phyloP scores from a whole-genome alignment of 2,888 invertebrate species.

The Chymomyza caudatula region DNA sequence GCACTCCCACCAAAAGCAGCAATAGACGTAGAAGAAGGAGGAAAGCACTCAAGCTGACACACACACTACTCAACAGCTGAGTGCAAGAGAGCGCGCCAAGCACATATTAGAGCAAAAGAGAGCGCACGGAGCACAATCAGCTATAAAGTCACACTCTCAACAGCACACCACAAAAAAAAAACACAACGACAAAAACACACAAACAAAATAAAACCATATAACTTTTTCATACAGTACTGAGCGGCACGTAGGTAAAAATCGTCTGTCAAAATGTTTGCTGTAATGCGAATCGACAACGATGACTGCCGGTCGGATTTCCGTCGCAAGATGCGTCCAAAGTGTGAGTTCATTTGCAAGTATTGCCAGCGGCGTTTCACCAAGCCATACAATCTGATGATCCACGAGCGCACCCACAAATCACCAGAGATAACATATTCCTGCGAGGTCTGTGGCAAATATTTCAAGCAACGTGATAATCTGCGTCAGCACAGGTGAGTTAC shows the following conservation, averaged over 20 bases:
- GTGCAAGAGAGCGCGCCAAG: not conserved
- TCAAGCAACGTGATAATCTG: slow-evolving; percentile 97
- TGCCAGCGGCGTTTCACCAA: slow-evolving; percentile 98
- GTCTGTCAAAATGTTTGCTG: slow-evolving; percentile 87
- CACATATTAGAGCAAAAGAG: not conserved
- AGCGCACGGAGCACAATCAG: not conserved
- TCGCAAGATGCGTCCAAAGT: slow-evolving; percentile 94
- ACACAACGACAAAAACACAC: not conserved
- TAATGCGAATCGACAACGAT: slow-evolving; percentile 93
- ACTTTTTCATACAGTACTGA: not conserved
- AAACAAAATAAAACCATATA: not conserved
- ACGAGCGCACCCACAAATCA: slow-evolving; percentile 98
- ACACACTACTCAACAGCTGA: not conserved
- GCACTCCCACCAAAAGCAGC: slow-evolving; percentile 29
- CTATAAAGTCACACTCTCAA: not conserved
- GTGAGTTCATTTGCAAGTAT: slow-evolving; percentile 99
- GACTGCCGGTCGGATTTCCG: slow-evolving; percentile 91
- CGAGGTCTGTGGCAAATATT: slow-evolving; percentile 98
- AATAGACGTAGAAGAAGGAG: no score
- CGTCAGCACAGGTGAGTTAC: slow-evolving; percentile 93
- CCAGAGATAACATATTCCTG: slow-evolving; percentile 97
- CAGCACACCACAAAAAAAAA: not conserved
- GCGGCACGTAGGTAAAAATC: slow-evolving; percentile 52
- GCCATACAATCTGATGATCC: slow-evolving; percentile 98
- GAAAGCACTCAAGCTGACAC: slow-evolving; percentile 5